Evolutionary conservation across 2,797 vertebrate genomes (phyloP), one percentile per base, ranked within the genome.

Genomic region (Calcarius lapponicus): DNA sequence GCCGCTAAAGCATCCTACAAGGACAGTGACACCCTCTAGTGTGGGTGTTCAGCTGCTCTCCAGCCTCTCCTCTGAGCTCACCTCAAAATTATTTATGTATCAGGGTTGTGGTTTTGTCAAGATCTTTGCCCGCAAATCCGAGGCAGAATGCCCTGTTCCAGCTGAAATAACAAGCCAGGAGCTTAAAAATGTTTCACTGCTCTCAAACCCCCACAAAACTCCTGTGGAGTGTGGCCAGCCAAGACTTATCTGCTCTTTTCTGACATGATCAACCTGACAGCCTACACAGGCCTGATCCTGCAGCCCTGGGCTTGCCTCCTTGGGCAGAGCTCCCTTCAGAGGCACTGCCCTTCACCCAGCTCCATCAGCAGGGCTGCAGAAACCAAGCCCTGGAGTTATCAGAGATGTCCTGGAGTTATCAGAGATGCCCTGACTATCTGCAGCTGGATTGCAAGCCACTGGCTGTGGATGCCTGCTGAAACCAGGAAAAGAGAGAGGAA

Each of bases 321-420:
- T 57, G 14, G 67, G 71, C 72, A 64, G 71, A 62, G 43, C 12
- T 83, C 40, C 56, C 0, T 57, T 34, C 54, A 57, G 0, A 47
- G 72, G 31, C 0, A 1, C 45, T 60, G 50, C 80, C 50, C 24
- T 73, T 73, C 10, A 1, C 24, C 17, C 2, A 1, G 73, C 61
- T 86, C 84, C 60, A 22, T 19, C 6, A 2, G 45, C 2, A 5
- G 22, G 0, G 0, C 60, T 45, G 70, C 4, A 1, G 61, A n/a
- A 79, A 24, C 31, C 71, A 43, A 78, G 58, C 56, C 9, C 72
- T 32, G 47, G 62, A 67, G 62, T 60, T 42, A 28, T 8, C 3
- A 25, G 47, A 48, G 47, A 9, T 48, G 48, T 26, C 24, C 48
- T 26, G 1, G 53, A 48, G 60, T 45, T 36, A 31, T 51, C 45